These are phyloP conservation scores for Argyra leucocephala DNA, from an alignment of 2,888 invertebrate species.

Conservation along the genomic window DNA sequence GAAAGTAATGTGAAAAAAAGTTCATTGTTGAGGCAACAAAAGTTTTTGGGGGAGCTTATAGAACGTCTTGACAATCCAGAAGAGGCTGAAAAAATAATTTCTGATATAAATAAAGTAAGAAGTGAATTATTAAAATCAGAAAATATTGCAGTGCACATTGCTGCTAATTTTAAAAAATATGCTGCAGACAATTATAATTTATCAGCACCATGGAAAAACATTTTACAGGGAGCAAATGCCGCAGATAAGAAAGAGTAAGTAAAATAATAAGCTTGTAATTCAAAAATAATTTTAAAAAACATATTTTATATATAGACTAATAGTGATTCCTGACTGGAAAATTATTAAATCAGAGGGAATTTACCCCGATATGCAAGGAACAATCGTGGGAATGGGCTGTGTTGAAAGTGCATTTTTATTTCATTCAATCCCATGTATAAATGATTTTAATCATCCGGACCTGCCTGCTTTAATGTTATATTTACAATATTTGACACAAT, in stretches of 20 bases:
- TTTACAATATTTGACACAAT: slow-evolving; percentile 66
- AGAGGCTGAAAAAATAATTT: slow-evolving; percentile 44
- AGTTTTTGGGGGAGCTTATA: slow-evolving; percentile 61
- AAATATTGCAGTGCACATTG: slow-evolving; percentile 62
- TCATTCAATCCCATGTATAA: slow-evolving; percentile 58
- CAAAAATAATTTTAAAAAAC: slow-evolving; percentile 22
- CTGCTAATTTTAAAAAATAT: slow-evolving; percentile 51
- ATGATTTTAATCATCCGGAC: slow-evolving; percentile 53
- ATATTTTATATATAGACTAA: slow-evolving; percentile 13
- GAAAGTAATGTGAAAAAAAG: slow-evolving; percentile 64
- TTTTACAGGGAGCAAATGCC: slow-evolving; percentile 34
- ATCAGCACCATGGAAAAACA: slow-evolving; percentile 48
- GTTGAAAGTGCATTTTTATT: slow-evolving; percentile 68
- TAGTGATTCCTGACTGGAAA: slow-evolving; percentile 30
- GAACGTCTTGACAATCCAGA: slow-evolving; percentile 49
- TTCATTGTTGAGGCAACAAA: slow-evolving; percentile 65
- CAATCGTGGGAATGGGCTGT: slow-evolving; percentile 69
- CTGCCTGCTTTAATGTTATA: slow-evolving; percentile 67
- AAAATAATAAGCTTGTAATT: background rate
- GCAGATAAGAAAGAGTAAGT: background rate
- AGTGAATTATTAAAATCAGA: slow-evolving; percentile 49
- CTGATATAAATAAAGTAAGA: slow-evolving; percentile 52
- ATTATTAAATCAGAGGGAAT: slow-evolving; percentile 31
- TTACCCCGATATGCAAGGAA: slow-evolving; percentile 46
- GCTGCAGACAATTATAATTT: slow-evolving; percentile 18